Conservation (phyloP, 2,113 vertebrate genomes). For the Calyptomena viridis region DNA sequence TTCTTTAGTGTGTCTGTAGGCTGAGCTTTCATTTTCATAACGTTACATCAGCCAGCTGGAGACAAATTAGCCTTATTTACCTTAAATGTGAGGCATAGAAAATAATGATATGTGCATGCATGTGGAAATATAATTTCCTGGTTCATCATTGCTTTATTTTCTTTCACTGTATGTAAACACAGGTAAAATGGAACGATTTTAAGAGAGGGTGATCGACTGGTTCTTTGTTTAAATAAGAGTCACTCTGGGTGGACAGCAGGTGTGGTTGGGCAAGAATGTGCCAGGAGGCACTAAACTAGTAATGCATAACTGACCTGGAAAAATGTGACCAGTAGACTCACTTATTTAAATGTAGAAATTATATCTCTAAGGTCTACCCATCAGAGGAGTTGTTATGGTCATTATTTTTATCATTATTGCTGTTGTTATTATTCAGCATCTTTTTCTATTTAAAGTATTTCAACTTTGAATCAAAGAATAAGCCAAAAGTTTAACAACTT, state of each 20-base stretch:
- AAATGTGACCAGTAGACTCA: neutral
- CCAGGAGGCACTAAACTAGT: neutral
- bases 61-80: neutral
- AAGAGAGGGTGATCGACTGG: neutral
- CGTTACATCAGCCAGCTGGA: neutral
- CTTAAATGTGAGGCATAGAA: neutral
- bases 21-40: neutral
- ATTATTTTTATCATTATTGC: neutral
- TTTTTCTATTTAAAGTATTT: neutral
- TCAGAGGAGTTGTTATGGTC: neutral
- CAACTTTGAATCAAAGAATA: neutral
- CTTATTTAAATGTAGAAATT: neutral
- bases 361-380: neutral
- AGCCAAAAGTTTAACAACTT: neutral
- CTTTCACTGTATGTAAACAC: neutral
- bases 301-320: neutral
- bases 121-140: neutral
- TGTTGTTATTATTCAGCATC: neutral
- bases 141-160: constrained; percentile 19
- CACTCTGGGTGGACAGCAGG: neutral
- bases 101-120: neutral
- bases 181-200: neutral
- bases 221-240: neutral
- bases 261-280: neutral
- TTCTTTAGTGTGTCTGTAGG: neutral